A percentile compares a stretch with the other conserved stretches of the same genome.
phyloP scores from a whole-genome alignment of 2,113 vertebrate genomes.

The Lophotis ruficrista region DNA sequence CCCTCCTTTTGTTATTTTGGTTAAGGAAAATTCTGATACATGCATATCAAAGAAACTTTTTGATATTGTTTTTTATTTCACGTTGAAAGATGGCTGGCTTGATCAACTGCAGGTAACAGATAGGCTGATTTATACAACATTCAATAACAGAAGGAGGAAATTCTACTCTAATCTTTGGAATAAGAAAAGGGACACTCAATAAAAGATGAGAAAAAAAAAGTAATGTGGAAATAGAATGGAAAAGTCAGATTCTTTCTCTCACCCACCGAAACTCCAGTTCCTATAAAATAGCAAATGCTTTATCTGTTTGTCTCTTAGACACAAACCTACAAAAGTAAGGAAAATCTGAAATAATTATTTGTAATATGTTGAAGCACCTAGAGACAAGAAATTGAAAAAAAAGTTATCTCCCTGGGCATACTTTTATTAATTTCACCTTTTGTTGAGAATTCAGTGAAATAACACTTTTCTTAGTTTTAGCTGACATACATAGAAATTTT shows the following conservation, averaged over 20 bases:
- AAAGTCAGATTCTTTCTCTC: background rate
- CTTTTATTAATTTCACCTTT: background rate
- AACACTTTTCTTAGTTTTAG: background rate
- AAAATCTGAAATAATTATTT: background rate
- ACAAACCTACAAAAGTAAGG: background rate
- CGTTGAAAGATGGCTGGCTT: background rate
- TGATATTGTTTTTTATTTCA: background rate
- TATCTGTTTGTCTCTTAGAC: accelerated
- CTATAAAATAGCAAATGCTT: background rate
- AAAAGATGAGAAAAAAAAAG: background rate
- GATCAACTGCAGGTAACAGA: background rate
- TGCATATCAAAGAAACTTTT: background rate
- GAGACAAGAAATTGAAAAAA: background rate
- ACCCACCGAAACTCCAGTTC: background rate
- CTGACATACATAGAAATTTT: background rate
- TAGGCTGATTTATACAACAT: background rate
- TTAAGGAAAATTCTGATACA: slow-evolving; percentile 20
- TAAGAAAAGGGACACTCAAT: background rate
- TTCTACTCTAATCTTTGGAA: background rate
- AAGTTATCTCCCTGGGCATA: background rate
- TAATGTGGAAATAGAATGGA: background rate
- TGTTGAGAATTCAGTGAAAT: background rate
- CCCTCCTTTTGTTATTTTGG: background rate
- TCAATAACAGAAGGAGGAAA: background rate
- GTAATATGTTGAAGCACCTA: background rate